Conservation (phyloP, 2,888 invertebrate genomes). For the Brenthis daphne region DNA sequence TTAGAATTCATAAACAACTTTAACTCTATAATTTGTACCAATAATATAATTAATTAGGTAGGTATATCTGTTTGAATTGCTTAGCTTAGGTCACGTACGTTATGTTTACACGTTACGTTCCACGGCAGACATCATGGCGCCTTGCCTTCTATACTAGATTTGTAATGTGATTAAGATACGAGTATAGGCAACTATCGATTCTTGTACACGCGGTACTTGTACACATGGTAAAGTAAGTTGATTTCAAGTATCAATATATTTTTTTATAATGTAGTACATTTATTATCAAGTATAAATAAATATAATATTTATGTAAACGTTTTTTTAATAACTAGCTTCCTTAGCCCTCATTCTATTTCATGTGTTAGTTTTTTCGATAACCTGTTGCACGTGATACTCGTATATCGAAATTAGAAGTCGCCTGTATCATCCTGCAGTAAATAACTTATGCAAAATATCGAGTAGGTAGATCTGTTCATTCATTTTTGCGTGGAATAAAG, state of each 20-base stretch:
- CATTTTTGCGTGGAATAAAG: too few species aligned
- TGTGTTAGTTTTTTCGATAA: too few species aligned
- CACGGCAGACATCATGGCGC: constrained; percentile 10
- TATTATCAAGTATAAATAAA: too few species aligned
- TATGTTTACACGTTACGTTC: constrained; percentile 6
- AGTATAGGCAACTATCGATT: constrained; percentile 12
- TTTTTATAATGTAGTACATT: background rate
- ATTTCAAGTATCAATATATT: background rate
- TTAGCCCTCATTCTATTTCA: too few species aligned
- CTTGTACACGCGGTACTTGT: background rate
- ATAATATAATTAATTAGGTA: background rate
- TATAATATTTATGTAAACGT: too few species aligned
- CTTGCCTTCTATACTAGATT: constrained; percentile 7
- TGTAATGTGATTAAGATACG: constrained; percentile 12
- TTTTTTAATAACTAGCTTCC: too few species aligned
- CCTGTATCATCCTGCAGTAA: too few species aligned
- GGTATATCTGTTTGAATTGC: constrained; percentile 20
- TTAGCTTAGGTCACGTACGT: constrained; percentile 12
- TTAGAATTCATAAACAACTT: constrained; percentile 13
- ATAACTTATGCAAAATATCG: too few species aligned
- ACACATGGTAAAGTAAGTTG: background rate
- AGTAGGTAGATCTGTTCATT: too few species aligned
- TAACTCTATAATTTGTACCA: constrained; percentile 20
- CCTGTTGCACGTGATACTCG: too few species aligned
- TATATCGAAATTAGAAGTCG: too few species aligned